Base-by-base conservation (phyloP, 2,888 invertebrate species). In the Acrobasis consociella region DNA sequence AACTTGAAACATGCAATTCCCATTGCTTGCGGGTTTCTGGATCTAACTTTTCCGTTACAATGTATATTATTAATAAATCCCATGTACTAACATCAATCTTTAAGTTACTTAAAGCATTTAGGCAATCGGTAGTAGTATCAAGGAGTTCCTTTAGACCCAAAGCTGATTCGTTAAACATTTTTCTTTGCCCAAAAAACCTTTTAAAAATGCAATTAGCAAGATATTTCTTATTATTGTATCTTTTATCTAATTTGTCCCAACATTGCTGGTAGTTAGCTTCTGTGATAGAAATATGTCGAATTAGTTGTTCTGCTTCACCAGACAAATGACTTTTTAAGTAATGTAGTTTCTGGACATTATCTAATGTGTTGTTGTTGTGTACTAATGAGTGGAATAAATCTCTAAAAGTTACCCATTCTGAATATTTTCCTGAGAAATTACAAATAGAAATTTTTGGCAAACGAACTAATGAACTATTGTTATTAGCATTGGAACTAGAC, bases 121-220 rank as follows among this genome's bases (percentile, higher is more conserved):
- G 61, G 60, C 69, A 71, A 49, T 73, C 70, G 11, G n/a, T 58
- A 9, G 67, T 68, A 13, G 65, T 71, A 53, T 69, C 68, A 9
- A 69, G 38, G 16, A 71, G 49, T 17, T 67, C 62, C 38, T 71
- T 72, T 0, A 72, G 42, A 0, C 56, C 63, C 1, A 2, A 59
- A 15, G 72, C 58, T 0, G 72, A 70, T 60, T 74, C 70, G 8
- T 22, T 2, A 7, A n/a, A 22, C 2, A 65, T n/a, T 13, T 1
- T 13, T 13, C 56, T 64, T 51, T 69, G 69, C n/a, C 37, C 62
- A 1, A 67, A 31, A 0, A 70, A 62, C 3, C 69, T 39, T 10
- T 66, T 63, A 1, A 72, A n/a, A 10, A 74, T 68, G 8, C 22
- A 17, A 11, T 51, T 51, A 1, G 51, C 17, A 5, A 51, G 9